These are phyloP conservation scores for Todiramphus saurophagus DNA, from an alignment of 2,113 vertebrate genomes.

Conservation along the genomic window DNA sequence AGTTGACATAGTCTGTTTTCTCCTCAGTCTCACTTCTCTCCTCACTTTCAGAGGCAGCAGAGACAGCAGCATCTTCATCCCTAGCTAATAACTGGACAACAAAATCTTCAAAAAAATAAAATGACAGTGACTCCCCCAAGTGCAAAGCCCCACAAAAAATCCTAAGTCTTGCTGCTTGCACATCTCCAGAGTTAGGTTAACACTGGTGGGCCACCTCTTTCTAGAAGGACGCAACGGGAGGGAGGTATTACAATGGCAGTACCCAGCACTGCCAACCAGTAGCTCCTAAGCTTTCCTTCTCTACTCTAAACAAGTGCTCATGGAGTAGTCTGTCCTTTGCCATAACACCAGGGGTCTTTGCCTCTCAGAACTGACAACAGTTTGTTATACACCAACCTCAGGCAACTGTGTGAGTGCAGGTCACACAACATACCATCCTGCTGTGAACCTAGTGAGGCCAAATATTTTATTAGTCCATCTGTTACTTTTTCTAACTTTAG, in stretches of 20 bases:
- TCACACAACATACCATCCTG: not conserved
- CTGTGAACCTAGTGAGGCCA: not conserved
- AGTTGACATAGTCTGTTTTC: not conserved
- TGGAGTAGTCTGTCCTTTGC: fast-evolving
- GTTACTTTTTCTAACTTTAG: not conserved
- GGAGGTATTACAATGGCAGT: not conserved
- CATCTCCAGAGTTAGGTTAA: not conserved
- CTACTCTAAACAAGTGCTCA: fast-evolving
- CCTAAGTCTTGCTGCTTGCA: not conserved
- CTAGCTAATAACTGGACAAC: not conserved
- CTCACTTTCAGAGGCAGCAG: not conserved
- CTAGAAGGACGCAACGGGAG: fast-evolving
- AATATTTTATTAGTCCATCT: not conserved
- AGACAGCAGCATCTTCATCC: not conserved
- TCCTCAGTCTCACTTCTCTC: not conserved
- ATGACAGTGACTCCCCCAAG: not conserved
- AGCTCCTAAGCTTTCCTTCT: not conserved
- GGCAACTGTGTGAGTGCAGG: fast-evolving
- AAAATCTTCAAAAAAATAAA: not conserved
- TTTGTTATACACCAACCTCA: fast-evolving
- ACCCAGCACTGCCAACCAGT: fast-evolving
- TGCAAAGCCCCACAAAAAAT: not conserved
- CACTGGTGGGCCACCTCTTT: not conserved
- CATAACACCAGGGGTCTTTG: not conserved
- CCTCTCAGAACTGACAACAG: not conserved